Evolutionary conservation across 2,113 vertebrate species (phyloP), one percentile per base, ranked within the genome.

Genomic region (Guaruba guarouba): DNA sequence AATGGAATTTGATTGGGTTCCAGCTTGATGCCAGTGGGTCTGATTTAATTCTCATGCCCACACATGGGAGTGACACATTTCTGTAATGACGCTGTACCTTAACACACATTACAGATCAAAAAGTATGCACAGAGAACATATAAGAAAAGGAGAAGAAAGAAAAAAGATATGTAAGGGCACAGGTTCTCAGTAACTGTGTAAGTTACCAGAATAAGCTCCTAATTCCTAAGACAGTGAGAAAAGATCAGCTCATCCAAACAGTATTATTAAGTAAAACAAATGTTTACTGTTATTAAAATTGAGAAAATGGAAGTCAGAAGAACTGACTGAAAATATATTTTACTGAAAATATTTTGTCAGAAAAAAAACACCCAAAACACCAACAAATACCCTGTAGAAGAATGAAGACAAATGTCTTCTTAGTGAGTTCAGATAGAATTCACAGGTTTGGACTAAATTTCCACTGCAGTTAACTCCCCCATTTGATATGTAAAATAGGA

Each of bases 401-500:
- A 95, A 79, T 73, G n/a, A 64, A 74, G 17, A 22, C 0, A 68
- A 79, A 0, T 62, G 31, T 89, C 69, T 87, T 91, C 41, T 70
- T 37, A 23, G 15, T 13, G 13, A 92, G 5, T 88, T 86, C 62
- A 67, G 31, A 70, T 17, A 43, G 4, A 52, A 66, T 82, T 88
- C 28, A 68, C 6, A 35, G 28, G 6, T 66, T 82, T 89, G 44
- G 44, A 73, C 25, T 85, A 37, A 52, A 37, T 70, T 80, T 92
- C 13, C 41, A 66, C 33, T 76, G n/a, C 44, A 85, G 64, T 48
- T 28, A 78, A 55, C 13, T 68, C 11, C 11, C 5, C 11, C 33
- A 61, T 84, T 86, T 90, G 13, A 67, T 85, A 39, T 28, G 27
- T 80, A 90, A 93, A 94, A 87, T 23, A 91, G n/a, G 28, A 93